These are phyloP conservation scores for Nephrotoma flavescens DNA, from an alignment of 2,888 invertebrate genomes.

Conservation along the genomic window DNA sequence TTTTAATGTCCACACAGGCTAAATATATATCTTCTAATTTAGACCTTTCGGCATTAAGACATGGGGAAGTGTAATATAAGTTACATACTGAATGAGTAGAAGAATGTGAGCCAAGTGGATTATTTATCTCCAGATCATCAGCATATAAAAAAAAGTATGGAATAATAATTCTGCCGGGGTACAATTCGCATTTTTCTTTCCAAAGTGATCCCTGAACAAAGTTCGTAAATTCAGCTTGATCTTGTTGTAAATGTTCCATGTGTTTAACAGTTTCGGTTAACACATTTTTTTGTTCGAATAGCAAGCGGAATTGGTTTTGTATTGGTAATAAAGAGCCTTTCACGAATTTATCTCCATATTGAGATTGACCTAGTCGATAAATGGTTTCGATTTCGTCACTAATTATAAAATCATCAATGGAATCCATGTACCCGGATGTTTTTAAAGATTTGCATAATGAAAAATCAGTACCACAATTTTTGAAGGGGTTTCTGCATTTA, in stretches of 20 bases:
- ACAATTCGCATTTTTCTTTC: not conserved
- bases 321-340: too few species aligned
- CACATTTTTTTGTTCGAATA: too few species aligned
- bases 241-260: too few species aligned
- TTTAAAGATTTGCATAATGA: not conserved
- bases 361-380: not conserved
- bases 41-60: not conserved
- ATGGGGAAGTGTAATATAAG: not conserved
- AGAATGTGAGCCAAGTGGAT: not conserved
- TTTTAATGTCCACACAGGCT: constrained; percentile 16
- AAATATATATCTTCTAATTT: constrained; percentile 17
- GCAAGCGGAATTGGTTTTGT: too few species aligned
- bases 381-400: not conserved
- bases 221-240: too few species aligned
- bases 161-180: not conserved
- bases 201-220: not conserved
- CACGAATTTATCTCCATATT: too few species aligned
- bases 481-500: too few species aligned
- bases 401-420: not conserved
- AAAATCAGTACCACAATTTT: not conserved
- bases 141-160: not conserved
- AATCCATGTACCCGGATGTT: not conserved
- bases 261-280: too few species aligned
- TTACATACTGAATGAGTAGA: not conserved
- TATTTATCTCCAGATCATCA: not conserved